These are phyloP conservation scores for Toxotes chatareus DNA, from an alignment of 2,113 vertebrate genomes.

Conservation along the genomic window DNA sequence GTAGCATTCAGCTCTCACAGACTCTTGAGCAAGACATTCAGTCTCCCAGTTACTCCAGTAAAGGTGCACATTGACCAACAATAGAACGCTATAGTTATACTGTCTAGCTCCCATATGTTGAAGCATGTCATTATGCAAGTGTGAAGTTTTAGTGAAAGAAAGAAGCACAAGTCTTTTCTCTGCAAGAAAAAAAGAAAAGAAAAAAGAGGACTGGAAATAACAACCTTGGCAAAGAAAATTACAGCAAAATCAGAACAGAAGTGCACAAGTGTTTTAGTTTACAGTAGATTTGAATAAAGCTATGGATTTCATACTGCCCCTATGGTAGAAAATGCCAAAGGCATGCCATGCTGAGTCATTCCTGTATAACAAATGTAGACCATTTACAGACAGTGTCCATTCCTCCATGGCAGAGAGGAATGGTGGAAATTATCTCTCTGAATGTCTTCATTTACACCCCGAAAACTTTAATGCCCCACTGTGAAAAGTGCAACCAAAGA, in stretches of 20 bases:
- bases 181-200: neutral
- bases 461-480: slow-evolving; percentile 42
- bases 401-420: slow-evolving; percentile 9
- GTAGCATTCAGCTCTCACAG: neutral
- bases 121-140: slow-evolving; percentile 42
- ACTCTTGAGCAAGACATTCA: neutral
- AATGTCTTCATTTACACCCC: slow-evolving; percentile 53
- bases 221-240: neutral
- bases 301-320: neutral
- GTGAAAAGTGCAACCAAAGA: slow-evolving; percentile 54
- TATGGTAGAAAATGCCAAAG: neutral
- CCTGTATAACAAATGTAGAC: neutral
- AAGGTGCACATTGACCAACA: neutral
- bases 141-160: slow-evolving; percentile 16
- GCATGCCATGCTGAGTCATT: neutral
- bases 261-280: neutral
- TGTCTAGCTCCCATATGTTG: slow-evolving; percentile 22
- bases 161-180: neutral
- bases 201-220: neutral
- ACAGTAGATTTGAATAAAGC: neutral
- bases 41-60: neutral
- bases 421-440: slow-evolving; percentile 12
- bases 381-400: neutral
- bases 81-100: slow-evolving; percentile 25
- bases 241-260: neutral